These are phyloP conservation scores for Limnephilus marmoratus DNA, from an alignment of 2,888 invertebrate genomes.

Conservation along the genomic window DNA sequence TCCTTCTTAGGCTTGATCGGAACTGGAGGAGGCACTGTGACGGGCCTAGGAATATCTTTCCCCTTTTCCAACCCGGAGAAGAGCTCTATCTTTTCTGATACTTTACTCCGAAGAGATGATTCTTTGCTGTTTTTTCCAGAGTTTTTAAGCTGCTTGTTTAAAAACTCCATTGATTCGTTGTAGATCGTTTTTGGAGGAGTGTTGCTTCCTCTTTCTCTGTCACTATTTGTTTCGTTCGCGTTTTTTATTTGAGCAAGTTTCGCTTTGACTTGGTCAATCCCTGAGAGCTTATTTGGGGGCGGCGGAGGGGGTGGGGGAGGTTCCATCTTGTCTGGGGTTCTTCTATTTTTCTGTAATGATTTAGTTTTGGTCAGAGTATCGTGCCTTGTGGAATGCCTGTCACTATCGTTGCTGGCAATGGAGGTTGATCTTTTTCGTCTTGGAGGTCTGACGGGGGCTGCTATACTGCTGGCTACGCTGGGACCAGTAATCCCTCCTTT, in stretches of 20 bases:
- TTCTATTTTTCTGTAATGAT: slow-evolving; percentile 77
- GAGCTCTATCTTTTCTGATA: slow-evolving; percentile 76
- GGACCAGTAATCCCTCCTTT: slow-evolving; percentile 87
- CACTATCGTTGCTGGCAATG: slow-evolving; percentile 80
- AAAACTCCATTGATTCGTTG: slow-evolving; percentile 73
- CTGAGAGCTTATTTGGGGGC: slow-evolving; percentile 73
- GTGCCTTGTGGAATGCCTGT: slow-evolving; percentile 69
- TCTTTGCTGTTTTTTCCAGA: slow-evolving; percentile 71
- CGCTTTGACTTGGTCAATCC: slow-evolving; percentile 78
- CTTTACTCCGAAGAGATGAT: slow-evolving; percentile 75
- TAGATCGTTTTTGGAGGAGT: slow-evolving; percentile 75
- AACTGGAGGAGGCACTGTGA: slow-evolving; percentile 75
- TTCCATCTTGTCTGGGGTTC: slow-evolving; percentile 62
- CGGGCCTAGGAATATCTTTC: slow-evolving; percentile 75
- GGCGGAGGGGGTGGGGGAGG: slow-evolving; percentile 71
- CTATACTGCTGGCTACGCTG: slow-evolving; percentile 83
- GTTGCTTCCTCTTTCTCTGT: slow-evolving; percentile 75
- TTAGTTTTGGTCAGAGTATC: slow-evolving; percentile 68
- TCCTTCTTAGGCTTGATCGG: slow-evolving; percentile 71
- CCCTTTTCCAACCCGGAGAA: slow-evolving; percentile 75
- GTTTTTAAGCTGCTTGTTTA: slow-evolving; percentile 68
- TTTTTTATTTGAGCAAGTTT: slow-evolving; percentile 76
- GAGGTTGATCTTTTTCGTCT: slow-evolving; percentile 85
- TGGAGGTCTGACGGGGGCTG: slow-evolving; percentile 83
- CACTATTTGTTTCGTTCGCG: slow-evolving; percentile 71